Conservation (phyloP, 1,140 invertebrate genomes). For the Pachypsylla venusta region DNA sequence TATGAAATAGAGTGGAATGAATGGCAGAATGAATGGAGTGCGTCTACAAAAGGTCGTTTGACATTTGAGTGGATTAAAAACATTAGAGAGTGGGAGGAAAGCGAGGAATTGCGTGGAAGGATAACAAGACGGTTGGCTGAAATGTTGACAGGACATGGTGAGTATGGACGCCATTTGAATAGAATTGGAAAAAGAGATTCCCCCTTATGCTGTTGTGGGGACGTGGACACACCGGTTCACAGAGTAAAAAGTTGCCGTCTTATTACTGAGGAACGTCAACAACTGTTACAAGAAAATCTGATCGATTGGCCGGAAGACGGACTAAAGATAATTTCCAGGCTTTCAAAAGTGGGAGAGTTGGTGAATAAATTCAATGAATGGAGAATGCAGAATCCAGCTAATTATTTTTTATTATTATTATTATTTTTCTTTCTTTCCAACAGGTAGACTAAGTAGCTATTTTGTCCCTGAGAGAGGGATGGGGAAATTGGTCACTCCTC, state of each 20-base stretch:
- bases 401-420: too few species aligned
- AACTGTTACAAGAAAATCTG: too few species aligned
- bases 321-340: too few species aligned
- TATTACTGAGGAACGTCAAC: neutral
- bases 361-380: too few species aligned
- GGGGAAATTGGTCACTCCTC: too few species aligned
- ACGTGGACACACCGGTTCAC: slow-evolving; percentile 5
- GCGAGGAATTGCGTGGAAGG: neutral
- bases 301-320: too few species aligned
- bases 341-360: too few species aligned
- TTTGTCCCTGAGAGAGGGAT: too few species aligned
- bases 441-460: too few species aligned
- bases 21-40: neutral
- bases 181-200: slow-evolving; percentile 8
- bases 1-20: neutral
- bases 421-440: too few species aligned
- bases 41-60: neutral
- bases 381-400: too few species aligned
- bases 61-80: neutral
- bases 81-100: neutral
- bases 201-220: slow-evolving; percentile 5
- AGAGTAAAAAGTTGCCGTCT: slow-evolving; percentile 1
- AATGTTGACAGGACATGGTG: neutral
- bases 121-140: neutral
- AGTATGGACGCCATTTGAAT: slow-evolving; percentile 4